Evolutionary conservation across 2,113 vertebrate species (phyloP), one percentile per base, ranked within the genome.

Genomic region (Vombatus ursinus): DNA sequence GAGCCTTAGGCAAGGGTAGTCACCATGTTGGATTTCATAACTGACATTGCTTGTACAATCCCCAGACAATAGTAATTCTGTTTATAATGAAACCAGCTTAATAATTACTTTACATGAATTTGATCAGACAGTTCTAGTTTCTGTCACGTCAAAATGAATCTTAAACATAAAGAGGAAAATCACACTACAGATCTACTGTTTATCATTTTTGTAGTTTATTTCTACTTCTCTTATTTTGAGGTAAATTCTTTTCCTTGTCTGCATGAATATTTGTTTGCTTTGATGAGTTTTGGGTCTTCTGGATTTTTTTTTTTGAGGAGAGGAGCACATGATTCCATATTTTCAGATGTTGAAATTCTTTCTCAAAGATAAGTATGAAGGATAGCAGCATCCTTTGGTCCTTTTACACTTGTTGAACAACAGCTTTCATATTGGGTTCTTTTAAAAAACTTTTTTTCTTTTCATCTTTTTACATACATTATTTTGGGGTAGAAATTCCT

Each of bases 281-380:
- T 93, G 12, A 1, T 91, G 93, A 77, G 61, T 25, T 92, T 90
- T 1, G 14, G 77, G 77, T 92, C 90, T 53, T 90, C 44, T 77
- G 68, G 49, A 44, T 37, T 2, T 94, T 31, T 90, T 90, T 50
- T 89, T 89, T 50, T 12, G 47, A 92, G 68, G n/a, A 8, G 19
- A n/a, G 68, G 37, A 47, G 37, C 52, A 68, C 92, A 49, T 31
- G n/a, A 3, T 54, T 90, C 19, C 90, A 0, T 94, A 52, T 93
- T 95, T 94, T 47, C 91, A 91, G 52, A 89, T 52, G 19, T 1
- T n/a, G 92, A 68, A 57, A 31, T 68, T 93, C 94, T 95, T 93
- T 94, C 84, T 92, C 51, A 90, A 84, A 57, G 94, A 91, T 52
- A 95, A 91, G 52, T 52, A 25, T 3, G 10, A 68, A 50, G 2